These are phyloP conservation scores for Diorhabda sublineata DNA, from an alignment of 1,140 invertebrate genomes.

Conservation along the genomic window DNA sequence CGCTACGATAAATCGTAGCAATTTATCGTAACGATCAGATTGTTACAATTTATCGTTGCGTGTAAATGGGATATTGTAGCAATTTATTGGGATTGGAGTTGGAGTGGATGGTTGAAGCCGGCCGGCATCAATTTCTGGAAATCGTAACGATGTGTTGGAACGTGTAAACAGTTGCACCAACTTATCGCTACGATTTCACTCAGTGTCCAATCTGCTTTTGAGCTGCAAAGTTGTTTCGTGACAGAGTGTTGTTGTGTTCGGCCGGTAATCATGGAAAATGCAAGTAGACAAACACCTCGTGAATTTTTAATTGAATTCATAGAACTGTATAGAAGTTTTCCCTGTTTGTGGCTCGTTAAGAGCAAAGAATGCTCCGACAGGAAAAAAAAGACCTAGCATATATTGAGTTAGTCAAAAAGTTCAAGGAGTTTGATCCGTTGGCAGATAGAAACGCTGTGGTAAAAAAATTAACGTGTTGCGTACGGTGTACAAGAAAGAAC, in stretches of 20 bases:
- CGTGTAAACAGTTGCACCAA: neutral
- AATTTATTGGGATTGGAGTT: neutral
- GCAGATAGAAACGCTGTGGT: conserved; percentile 19
- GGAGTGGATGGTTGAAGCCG: conserved; percentile 7
- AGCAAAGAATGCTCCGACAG: conserved; percentile 18
- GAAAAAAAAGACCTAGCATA: conserved; percentile 20
- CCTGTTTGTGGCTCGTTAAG: conserved; percentile 15
- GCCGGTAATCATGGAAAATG: too few species aligned
- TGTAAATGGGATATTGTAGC: conserved; percentile 1
- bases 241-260: neutral
- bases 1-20: too few species aligned
- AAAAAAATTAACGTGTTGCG: conserved; percentile 22
- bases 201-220: conserved; percentile 2
- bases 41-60: conserved; percentile 5
- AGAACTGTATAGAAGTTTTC: too few species aligned
- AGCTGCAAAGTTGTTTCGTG: neutral
- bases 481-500: conserved; percentile 19
- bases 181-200: neutral
- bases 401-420: neutral
- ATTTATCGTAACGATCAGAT: conserved; percentile 1
- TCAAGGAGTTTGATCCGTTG: neutral
- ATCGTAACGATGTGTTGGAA: neutral
- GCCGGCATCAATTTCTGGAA: neutral
- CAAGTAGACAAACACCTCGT: neutral
- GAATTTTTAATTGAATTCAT: too few species aligned